Evolutionary conservation across 2,797 vertebrate genomes (phyloP), one percentile per base, ranked within the genome.

Genomic region (Pseudocheirus occidentalis): DNA sequence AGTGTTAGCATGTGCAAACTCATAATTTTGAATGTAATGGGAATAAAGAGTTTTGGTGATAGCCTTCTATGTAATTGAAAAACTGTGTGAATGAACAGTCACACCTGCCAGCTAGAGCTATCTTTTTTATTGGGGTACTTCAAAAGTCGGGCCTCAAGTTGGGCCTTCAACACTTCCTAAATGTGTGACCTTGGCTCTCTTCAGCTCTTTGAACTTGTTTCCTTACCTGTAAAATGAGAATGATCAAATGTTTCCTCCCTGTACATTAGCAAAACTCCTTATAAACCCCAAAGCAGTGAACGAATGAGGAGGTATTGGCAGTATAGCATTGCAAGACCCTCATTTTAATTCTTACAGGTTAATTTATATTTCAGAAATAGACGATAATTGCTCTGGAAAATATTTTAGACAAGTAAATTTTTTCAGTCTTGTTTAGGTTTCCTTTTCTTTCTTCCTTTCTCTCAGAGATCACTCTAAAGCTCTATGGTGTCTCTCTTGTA

Each of bases 331-430:
- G 66, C n/a, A 24, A 46, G 40, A 46, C 21, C 31, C 73, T 87
- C 10, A 87, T 87, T 87, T 46, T 21, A 50, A 50, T 87, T 87
- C 7, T 87, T 50, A 24, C 3, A 24, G 21, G 21, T 81, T 81
- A 24, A 18, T 24, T 89, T 90, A 6, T 93, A 91, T 11, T 87
- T 62, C 87, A 46, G 91, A 93, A 92, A 56, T 94, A 40, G 40
- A 50, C 66, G 62, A 90, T 95, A 91, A 95, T 92, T 94, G 40
- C 24, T 92, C 93, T 92, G 93, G 57, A 91, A 96, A 92, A 91
- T 92, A 95, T n/a, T 95, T 94, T 95, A 18, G 40, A 53, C 81
- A 57, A 94, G 16, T 94, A 87, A 87, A 93, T n/a, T 94, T 50
- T 40, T 96, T 93, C 92, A 93, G 58, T 92, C 92, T 91, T 92